Conservation (phyloP, 2,888 invertebrate genomes). For the Drosophila cognata region DNA sequence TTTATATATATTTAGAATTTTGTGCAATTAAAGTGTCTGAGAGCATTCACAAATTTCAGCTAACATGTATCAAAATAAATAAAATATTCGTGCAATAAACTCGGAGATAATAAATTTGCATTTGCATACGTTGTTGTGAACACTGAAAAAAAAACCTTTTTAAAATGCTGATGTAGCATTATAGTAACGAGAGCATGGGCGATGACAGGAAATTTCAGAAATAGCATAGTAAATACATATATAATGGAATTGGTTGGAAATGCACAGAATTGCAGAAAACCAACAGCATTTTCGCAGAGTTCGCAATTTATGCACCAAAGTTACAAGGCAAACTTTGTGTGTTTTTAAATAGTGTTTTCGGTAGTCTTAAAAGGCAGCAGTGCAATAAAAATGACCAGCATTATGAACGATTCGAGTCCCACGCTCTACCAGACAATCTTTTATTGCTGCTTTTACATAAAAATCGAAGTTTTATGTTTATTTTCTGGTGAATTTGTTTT, state of each 20-base stretch:
- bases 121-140: constrained; percentile 8
- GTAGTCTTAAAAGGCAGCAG: constrained; percentile 15
- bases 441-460: constrained; percentile 17
- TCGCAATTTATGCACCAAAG: constrained; percentile 15
- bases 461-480: constrained; percentile 27
- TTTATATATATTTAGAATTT: background rate
- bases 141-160: constrained; percentile 8
- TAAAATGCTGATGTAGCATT: constrained; percentile 56
- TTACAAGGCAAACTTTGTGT: constrained; percentile 19
- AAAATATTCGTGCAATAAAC: background rate
- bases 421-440: background rate
- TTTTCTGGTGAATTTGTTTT: constrained; percentile 8
- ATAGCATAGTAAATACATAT: constrained; percentile 7
- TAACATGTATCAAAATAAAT: background rate
- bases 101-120: constrained; percentile 5
- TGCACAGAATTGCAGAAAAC: constrained; percentile 18
- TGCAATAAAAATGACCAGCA: constrained; percentile 27
- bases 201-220: constrained; percentile 36
- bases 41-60: background rate
- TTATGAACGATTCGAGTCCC: constrained; percentile 3
- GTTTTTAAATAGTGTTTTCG: constrained; percentile 9
- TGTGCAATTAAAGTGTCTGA: background rate
- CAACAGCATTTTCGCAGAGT: constrained; percentile 7
- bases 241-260: constrained; percentile 20
- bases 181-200: constrained; percentile 29